Conservation (phyloP, 1,140 invertebrate genomes). For the Dryas iulia region DNA sequence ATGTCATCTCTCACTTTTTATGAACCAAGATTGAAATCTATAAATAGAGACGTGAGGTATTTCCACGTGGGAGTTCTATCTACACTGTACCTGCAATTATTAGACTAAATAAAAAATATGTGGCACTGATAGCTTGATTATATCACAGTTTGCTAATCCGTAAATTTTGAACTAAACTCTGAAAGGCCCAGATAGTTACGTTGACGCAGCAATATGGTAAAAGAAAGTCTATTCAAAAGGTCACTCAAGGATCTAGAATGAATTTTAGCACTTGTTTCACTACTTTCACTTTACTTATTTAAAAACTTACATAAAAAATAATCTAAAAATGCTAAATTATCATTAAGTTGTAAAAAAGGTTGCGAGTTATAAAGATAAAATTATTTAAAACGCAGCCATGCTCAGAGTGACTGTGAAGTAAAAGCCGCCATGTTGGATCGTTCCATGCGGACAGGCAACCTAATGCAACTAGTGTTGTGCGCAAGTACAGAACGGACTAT, state of each 20-base stretch:
- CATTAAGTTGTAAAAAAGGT: slow-evolving; percentile 44
- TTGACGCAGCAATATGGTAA: slow-evolving; percentile 71
- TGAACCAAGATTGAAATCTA: slow-evolving; percentile 72
- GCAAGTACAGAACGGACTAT: slow-evolving; percentile 52
- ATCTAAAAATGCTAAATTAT: slow-evolving; percentile 56
- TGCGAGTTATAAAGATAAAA: slow-evolving; percentile 48
- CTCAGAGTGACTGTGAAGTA: slow-evolving; percentile 64
- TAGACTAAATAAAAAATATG: slow-evolving; percentile 50
- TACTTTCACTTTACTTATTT: slow-evolving; percentile 60
- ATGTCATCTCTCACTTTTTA: slow-evolving; percentile 60
- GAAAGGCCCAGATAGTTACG: slow-evolving; percentile 39
- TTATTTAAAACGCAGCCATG: slow-evolving; percentile 60
- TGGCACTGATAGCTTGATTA: slow-evolving; percentile 60
- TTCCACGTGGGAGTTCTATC: slow-evolving; percentile 75
- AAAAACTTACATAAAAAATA: slow-evolving; percentile 55
- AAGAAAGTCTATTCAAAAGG: slow-evolving; percentile 74
- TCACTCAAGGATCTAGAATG: slow-evolving; percentile 73
- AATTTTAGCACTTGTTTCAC: slow-evolving; percentile 59
- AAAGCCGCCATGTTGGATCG: slow-evolving; percentile 74
- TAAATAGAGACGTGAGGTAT: slow-evolving; percentile 75
- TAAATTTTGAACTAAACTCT: slow-evolving; percentile 44
- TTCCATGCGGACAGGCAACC: slow-evolving; percentile 66
- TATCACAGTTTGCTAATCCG: slow-evolving; percentile 58
- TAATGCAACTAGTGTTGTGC: slow-evolving; percentile 62
- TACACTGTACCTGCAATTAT: slow-evolving; percentile 62